Evolutionary conservation across 2,797 vertebrate species (phyloP), one percentile per base, ranked within the genome.

Genomic region (Falco columbarius): DNA sequence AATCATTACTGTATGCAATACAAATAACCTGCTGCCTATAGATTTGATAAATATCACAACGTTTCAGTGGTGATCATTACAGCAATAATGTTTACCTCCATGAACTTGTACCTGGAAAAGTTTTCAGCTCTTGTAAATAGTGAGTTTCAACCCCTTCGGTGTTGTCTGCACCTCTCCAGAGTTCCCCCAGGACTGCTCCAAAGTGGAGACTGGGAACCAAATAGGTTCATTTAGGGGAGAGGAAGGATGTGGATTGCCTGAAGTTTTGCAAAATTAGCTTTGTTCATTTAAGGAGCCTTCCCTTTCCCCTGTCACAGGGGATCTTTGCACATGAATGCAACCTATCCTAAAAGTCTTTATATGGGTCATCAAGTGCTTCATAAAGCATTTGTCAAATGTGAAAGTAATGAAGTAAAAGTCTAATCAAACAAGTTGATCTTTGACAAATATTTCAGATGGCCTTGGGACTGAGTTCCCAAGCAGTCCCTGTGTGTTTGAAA

Each of bases 401-500:
- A 80, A 94, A 95, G 67, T 80, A 96, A 97, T 97, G 70, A 96
- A 91, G 68, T 93, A 90, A 90, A 97, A 94, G 61, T 75, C 90
- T 95, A 94, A 96, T 97, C 93, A 97, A 97, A 86, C 54, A 94
- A 74, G 36, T 21, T 91, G 70, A 83, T 83, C 94, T 95, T 90
- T 77, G 93, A 29, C 55, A 97, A 97, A 96, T 91, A 81, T 87
- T 96, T 94, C 68, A 94, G 90, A 94, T 36, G 42, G 21, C 49
- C 67, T 94, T 66, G 52, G 65, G 70, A 96, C 66, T 93, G 88
- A 96, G 82, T 52, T 94, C 76, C 56, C 46, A 94, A 92, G 63
- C 77, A 95, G 61, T 36, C 19, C 10, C 1, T 44, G 5, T 75
- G 22, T 81, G n/a, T 90, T 81, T 93, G 62, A 84, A 47, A 84